Conservation (phyloP, 1,140 invertebrate species). For the Armadillidium nasatum region DNA sequence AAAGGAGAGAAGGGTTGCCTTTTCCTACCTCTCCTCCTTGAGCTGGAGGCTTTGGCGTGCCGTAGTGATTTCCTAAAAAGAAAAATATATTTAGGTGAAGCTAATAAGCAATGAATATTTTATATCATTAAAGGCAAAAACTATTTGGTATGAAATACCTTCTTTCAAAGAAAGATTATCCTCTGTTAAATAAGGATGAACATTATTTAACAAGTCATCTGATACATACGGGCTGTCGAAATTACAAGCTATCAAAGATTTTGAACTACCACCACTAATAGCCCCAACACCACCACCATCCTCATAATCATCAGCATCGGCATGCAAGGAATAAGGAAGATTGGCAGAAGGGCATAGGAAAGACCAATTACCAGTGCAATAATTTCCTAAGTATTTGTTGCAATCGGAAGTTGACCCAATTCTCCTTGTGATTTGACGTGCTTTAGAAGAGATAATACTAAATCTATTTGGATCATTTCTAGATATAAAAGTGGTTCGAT, state of each 20-base stretch:
- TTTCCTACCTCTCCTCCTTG: slow-evolving; percentile 41
- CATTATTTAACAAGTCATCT: background rate
- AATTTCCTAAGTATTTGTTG: too few species aligned
- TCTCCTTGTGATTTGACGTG: too few species aligned
- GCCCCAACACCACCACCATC: background rate
- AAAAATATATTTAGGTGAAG: slow-evolving; percentile 18
- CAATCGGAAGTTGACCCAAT: too few species aligned
- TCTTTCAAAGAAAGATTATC: background rate
- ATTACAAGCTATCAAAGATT: background rate
- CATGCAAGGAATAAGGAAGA: background rate
- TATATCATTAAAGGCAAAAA: background rate
- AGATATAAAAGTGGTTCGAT: slow-evolving; percentile 24
- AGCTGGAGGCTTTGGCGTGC: slow-evolving; percentile 54
- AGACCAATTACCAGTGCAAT: too few species aligned
- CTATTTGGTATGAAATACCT: background rate
- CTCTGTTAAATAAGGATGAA: background rate
- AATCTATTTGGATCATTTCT: slow-evolving; percentile 18
- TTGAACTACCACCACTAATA: background rate
- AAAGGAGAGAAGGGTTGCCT: slow-evolving; percentile 49
- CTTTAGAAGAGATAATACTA: slow-evolving; percentile 16
- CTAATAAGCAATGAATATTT: background rate
- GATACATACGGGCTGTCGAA: background rate
- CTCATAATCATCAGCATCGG: background rate
- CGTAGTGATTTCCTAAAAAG: slow-evolving; percentile 54
- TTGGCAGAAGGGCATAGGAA: too few species aligned